Conservation (phyloP, 2,797 vertebrate genomes). For the Enteromius treurensis region DNA sequence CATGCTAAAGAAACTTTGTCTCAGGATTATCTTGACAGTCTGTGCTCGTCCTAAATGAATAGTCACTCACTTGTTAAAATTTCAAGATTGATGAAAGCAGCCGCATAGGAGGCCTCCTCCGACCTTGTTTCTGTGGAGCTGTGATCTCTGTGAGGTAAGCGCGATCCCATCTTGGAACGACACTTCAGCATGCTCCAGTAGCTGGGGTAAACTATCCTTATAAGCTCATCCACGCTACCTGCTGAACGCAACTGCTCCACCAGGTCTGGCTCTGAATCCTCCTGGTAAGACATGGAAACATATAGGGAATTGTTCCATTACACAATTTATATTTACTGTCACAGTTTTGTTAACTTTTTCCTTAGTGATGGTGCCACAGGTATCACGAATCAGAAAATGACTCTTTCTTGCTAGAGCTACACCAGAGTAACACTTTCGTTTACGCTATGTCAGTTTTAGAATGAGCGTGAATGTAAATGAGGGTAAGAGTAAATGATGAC, state of each 20-base stretch:
- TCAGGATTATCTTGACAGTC: slow-evolving; percentile 12
- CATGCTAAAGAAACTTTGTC: slow-evolving; percentile 19
- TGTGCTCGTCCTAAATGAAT: slow-evolving; percentile 23
- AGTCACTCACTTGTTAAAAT: slow-evolving; percentile 90
- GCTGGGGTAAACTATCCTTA: slow-evolving; percentile 92
- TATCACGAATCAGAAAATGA: not conserved
- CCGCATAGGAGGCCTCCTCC: slow-evolving; percentile 86
- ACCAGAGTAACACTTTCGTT: not conserved
- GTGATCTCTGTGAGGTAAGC: slow-evolving; percentile 72
- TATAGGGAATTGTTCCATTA: not conserved
- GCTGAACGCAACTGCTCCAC: slow-evolving; percentile 90
- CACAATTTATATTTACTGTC: not conserved
- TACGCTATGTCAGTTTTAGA: not conserved
- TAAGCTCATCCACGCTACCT: slow-evolving; percentile 94
- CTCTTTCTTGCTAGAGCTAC: not conserved
- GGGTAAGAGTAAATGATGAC: not conserved
- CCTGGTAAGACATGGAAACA: slow-evolving; percentile 75
- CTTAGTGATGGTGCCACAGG: not conserved
- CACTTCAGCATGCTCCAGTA: slow-evolving; percentile 94
- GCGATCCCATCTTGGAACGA: slow-evolving; percentile 82
- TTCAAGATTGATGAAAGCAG: slow-evolving; percentile 90
- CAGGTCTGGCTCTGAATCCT: slow-evolving; percentile 82
- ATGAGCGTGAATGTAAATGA: not conserved
- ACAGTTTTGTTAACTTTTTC: not conserved
- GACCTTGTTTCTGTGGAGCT: slow-evolving; percentile 70